Evolutionary conservation across 2,888 invertebrate species (phyloP).

Genomic region (Caenorhabditis uteleia): DNA sequence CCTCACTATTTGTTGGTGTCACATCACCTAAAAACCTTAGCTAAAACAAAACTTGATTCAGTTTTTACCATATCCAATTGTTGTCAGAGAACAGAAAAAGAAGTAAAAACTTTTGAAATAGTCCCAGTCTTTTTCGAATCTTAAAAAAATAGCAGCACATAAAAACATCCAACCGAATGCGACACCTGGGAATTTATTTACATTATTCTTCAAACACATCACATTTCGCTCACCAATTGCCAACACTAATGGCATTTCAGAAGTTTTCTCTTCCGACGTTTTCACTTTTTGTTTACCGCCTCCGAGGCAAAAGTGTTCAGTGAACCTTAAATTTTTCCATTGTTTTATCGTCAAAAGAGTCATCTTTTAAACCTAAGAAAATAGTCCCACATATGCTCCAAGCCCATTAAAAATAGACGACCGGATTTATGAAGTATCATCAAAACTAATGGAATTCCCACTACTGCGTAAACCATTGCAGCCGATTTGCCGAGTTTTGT

Average conservation of each 20-base stretch:
- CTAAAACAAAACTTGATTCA: not conserved
- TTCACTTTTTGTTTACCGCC: constrained; percentile 41
- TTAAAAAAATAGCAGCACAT: constrained; percentile 68
- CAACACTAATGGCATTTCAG: constrained; percentile 64
- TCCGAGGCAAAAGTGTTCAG: constrained; percentile 50
- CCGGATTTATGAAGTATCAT: constrained; percentile 69
- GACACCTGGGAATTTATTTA: constrained; percentile 43
- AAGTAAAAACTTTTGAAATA: constrained; percentile 70
- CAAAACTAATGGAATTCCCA: constrained; percentile 67
- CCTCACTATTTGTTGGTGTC: constrained; percentile 67
- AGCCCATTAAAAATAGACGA: constrained; percentile 57
- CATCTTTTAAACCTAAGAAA: constrained; percentile 40
- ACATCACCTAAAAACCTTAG: constrained; percentile 61
- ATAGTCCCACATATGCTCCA: constrained; percentile 62
- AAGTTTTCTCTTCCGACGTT: constrained; percentile 38
- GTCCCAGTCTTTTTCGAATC: constrained; percentile 69
- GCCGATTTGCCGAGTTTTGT: constrained; percentile 64
- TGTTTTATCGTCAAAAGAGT: no score
- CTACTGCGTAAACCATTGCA: constrained; percentile 67
- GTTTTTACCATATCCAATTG: constrained; percentile 67
- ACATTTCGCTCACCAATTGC: constrained; percentile 63
- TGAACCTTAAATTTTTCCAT: constrained; percentile 18
- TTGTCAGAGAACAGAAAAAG: constrained; percentile 68
- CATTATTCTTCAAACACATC: constrained; percentile 1
- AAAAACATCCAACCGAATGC: constrained; percentile 69